Conservation (phyloP, 2,888 invertebrate species). For the Heteropelma amictum region DNA sequence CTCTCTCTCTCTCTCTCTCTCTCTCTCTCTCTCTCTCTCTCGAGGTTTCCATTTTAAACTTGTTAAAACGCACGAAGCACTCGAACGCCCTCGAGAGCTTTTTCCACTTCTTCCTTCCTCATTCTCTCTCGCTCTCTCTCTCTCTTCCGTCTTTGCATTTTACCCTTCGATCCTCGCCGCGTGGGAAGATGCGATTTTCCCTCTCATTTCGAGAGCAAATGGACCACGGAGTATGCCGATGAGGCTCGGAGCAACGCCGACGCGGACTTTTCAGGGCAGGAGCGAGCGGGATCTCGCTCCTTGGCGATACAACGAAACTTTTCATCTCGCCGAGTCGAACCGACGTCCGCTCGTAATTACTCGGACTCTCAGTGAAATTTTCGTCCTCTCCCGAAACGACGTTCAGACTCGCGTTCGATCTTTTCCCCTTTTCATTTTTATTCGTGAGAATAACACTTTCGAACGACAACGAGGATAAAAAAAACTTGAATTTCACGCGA, state of each 20-base stretch:
- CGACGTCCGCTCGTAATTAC: slow-evolving; percentile 54
- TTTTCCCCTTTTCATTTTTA: too few relatives aligned
- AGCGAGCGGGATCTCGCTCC: slow-evolving; percentile 5
- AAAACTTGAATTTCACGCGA: too few relatives aligned
- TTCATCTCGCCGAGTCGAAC: slow-evolving; percentile 34
- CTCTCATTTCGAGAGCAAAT: slow-evolving; percentile 69
- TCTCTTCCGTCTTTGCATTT: slow-evolving; percentile 65
- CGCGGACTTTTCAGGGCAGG: slow-evolving; percentile 32
- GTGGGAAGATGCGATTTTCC: slow-evolving; percentile 72
- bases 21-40: too few relatives aligned
- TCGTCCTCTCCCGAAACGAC: slow-evolving; percentile 59
- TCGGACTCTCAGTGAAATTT: slow-evolving; percentile 52
- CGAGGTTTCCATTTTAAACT: slow-evolving; percentile 33
- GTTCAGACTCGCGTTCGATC: too few relatives aligned
- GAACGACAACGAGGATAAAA: too few relatives aligned
- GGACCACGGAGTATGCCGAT: slow-evolving; percentile 18
- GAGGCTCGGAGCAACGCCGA: slow-evolving; percentile 44
- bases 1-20: too few relatives aligned
- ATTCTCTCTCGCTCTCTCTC: slow-evolving; percentile 18
- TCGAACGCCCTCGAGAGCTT: slow-evolving; percentile 40
- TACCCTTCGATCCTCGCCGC: slow-evolving; percentile 73
- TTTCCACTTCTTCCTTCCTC: too few relatives aligned
- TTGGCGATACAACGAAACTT: slow-evolving; percentile 39
- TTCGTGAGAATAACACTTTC: too few relatives aligned
- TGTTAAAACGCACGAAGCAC: slow-evolving; percentile 11